phyloP scores from a whole-genome alignment of 2,113 vertebrate genomes.

The Brachionichthys hirsutus region DNA sequence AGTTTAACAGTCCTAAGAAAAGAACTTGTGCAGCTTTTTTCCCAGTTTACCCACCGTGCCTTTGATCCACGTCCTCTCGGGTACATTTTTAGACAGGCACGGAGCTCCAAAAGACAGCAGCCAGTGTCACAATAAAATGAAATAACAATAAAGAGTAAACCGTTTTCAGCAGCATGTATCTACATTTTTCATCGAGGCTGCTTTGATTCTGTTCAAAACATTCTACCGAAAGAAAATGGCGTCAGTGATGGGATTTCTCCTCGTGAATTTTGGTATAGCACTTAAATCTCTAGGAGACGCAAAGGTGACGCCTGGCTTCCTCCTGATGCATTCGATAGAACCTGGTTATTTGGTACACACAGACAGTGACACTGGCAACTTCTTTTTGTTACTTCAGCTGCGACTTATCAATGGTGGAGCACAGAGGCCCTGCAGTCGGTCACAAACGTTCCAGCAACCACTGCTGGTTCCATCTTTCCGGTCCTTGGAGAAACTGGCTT shows the following conservation, averaged over 20 bases:
- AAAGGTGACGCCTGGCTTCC: background rate
- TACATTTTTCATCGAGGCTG: conserved; percentile 49
- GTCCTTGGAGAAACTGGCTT: conserved; percentile 35
- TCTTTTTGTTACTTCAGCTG: conserved; percentile 44
- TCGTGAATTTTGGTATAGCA: conserved; percentile 58
- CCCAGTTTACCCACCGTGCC: conserved; percentile 54
- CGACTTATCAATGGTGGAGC: conserved; percentile 14
- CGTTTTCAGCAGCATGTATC: conserved; percentile 64
- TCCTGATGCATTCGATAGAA: conserved; percentile 35
- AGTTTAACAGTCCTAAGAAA: conserved; percentile 76
- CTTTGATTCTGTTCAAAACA: conserved; percentile 49
- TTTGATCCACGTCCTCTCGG: conserved; percentile 50
- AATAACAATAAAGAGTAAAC: conserved; percentile 61
- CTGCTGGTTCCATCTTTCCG: conserved; percentile 27
- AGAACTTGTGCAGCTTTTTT: conserved; percentile 69
- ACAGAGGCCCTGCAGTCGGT: conserved; percentile 20
- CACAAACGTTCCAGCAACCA: conserved; percentile 11
- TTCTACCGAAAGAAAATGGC: conserved; percentile 51
- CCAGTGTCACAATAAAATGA: conserved; percentile 68
- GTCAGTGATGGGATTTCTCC: conserved; percentile 43
- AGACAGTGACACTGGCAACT: conserved; percentile 67
- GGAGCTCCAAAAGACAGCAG: conserved; percentile 62
- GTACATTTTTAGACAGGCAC: conserved; percentile 37
- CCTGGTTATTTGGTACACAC: conserved; percentile 66
- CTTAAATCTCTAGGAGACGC: conserved; percentile 39